Evolutionary conservation across 2,113 vertebrate genomes (phyloP).

Genomic region (Gobiocypris rarus): DNA sequence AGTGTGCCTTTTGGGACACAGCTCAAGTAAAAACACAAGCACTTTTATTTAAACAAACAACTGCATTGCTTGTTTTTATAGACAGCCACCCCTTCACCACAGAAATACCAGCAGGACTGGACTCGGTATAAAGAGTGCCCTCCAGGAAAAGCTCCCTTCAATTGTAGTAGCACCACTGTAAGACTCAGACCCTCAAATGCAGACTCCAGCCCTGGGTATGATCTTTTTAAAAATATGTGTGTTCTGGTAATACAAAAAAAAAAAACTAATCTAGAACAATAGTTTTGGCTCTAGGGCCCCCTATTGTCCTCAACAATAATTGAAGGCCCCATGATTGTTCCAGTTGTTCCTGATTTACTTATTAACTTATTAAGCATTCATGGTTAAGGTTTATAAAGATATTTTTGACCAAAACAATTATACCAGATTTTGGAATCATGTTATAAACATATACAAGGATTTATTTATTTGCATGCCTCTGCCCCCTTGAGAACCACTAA

Average conservation of each 20-base stretch:
- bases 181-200: constrained; percentile 64
- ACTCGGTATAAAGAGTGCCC: constrained; percentile 48
- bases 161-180: constrained; percentile 55
- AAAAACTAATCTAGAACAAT: too few species aligned
- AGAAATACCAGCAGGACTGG: constrained; percentile 72
- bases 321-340: too few species aligned
- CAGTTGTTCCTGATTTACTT: too few species aligned
- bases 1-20: too few species aligned
- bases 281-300: background rate
- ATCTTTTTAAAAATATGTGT: background rate
- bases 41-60: background rate
- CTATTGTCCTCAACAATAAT: background rate
- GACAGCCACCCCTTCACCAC: constrained; percentile 72
- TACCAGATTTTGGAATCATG: too few species aligned
- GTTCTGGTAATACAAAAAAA: background rate
- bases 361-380: too few species aligned
- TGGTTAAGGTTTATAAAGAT: too few species aligned
- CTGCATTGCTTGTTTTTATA: constrained; percentile 51
- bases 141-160: constrained; percentile 75
- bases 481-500: too few species aligned
- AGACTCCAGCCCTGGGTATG: constrained; percentile 77
- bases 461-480: too few species aligned
- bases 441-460: too few species aligned
- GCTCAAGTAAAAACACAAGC: background rate
- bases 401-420: too few species aligned